Evolutionary conservation across 2,888 invertebrate species (phyloP), one percentile per base, ranked within the genome.

Genomic region (Rhingia campestris): DNA sequence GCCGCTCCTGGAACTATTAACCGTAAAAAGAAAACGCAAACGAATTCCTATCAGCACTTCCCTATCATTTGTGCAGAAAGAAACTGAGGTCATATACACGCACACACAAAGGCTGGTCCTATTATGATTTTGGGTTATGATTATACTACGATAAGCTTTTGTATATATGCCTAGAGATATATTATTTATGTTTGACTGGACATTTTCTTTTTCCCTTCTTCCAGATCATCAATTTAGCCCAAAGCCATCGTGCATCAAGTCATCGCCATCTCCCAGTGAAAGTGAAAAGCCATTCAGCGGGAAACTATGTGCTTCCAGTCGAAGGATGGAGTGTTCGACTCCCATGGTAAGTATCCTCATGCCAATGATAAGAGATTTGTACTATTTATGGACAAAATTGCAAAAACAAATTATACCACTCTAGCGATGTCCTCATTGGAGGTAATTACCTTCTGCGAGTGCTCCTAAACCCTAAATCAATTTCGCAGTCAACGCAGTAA

Each of bases 221-320:
- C 32, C 79, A 82, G 82, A 74, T 79, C 79, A 74, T 39, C 67
- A 51, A 79, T 58, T 69, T 7, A 82, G 82, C 49, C 73, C 79
- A 35, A 69, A 69, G 33, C 30, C 82, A 51, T 12, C 63, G 3
- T 61, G 61, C 53, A 66, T 56, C 37, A 73, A 77, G 30, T 37
- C 82, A 64, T 47, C 79, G n/a, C 51, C 79, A 64, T 73, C 81
- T 9, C 63, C 63, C 3, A 41, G 35, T 51, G 73, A 79, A 79
- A 74, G 73, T 69, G 82, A 82, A 53, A 79, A 45, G 32, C 9
- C 53, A 41, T 64, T 79, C 9, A 73, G 33, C 53, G 73, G 69
- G n/a, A 58, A 74, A 63, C 63, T 74, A 37, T 74, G 79, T 69
- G 73, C 82, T 82, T 82, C 79, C 63, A 79, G 47, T 53, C 67